These are phyloP conservation scores for Desmophyllum pertusum DNA, from an alignment of 92 coral and sea anemone genomes.

Conservation along the genomic window DNA sequence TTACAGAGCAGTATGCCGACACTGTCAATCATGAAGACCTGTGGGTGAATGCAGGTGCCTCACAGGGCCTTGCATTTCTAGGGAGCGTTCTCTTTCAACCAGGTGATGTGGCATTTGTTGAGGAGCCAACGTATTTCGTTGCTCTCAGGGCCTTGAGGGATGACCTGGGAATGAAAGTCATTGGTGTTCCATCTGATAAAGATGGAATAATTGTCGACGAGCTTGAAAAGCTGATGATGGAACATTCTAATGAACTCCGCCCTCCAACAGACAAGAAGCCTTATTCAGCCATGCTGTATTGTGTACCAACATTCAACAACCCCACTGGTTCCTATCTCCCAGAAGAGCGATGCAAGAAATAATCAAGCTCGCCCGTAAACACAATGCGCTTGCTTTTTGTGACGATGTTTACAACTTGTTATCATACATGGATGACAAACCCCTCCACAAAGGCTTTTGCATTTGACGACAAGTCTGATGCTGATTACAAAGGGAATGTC, in stretches of 20 bases:
- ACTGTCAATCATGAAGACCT: constrained; percentile 67
- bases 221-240: constrained; percentile 70
- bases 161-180: constrained; percentile 71
- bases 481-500: constrained; percentile 90
- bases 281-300: constrained; percentile 76
- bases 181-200: constrained; percentile 76
- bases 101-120: constrained; percentile 86
- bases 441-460: constrained; percentile 71
- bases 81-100: constrained; percentile 48
- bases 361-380: constrained; percentile 76
- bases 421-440: constrained; percentile 33
- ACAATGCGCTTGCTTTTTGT: constrained; percentile 85
- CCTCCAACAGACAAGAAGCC: constrained; percentile 60
- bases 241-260: constrained; percentile 58
- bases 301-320: constrained; percentile 86
- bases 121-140: constrained; percentile 88
- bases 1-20: constrained; percentile 64
- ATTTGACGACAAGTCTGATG: constrained; percentile 73
- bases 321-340: constrained; percentile 74
- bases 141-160: constrained; percentile 59
- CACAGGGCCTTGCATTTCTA: constrained; percentile 72
- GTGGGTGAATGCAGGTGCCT: constrained; percentile 82
- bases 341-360: constrained; percentile 67
- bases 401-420: constrained; percentile 89
- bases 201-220: constrained; percentile 83